Conservation (phyloP, 2,113 vertebrate genomes). For the Meriones unguiculatus region DNA sequence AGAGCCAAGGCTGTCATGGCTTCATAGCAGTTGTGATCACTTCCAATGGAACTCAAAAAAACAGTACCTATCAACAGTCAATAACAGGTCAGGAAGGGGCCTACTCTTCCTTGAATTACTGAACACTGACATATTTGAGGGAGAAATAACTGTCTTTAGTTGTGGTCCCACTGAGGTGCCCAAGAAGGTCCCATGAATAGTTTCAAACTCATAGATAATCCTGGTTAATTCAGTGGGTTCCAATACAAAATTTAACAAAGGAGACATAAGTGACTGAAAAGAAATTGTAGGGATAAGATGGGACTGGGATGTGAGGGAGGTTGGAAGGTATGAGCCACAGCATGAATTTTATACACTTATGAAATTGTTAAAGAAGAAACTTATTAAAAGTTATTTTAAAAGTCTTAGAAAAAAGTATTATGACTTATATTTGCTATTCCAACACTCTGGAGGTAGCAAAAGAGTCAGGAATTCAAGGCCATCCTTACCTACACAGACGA, state of each 20-base stretch:
- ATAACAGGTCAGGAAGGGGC: neutral
- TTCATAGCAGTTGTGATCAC: neutral
- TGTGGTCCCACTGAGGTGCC: neutral
- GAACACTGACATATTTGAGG: neutral
- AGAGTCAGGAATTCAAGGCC: neutral
- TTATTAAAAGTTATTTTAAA: neutral
- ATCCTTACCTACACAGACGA: no score
- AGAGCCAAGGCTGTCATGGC: neutral
- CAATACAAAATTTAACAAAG: neutral
- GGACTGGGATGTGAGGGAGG: neutral
- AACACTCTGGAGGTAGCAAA: neutral
- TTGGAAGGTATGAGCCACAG: no score
- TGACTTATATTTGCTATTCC: no score
- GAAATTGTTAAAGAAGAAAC: neutral
- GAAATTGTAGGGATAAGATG: neutral
- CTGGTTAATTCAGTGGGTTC: neutral
- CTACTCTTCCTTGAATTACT: neutral
- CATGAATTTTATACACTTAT: neutral
- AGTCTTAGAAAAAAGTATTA: neutral
- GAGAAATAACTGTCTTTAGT: neutral
- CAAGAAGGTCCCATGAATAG: neutral
- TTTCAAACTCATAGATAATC: neutral
- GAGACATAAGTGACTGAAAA: neutral
- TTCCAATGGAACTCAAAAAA: no score
- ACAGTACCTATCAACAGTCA: neutral